Base-by-base conservation (phyloP, 2,797 vertebrate genomes). In the Pterois miles region DNA sequence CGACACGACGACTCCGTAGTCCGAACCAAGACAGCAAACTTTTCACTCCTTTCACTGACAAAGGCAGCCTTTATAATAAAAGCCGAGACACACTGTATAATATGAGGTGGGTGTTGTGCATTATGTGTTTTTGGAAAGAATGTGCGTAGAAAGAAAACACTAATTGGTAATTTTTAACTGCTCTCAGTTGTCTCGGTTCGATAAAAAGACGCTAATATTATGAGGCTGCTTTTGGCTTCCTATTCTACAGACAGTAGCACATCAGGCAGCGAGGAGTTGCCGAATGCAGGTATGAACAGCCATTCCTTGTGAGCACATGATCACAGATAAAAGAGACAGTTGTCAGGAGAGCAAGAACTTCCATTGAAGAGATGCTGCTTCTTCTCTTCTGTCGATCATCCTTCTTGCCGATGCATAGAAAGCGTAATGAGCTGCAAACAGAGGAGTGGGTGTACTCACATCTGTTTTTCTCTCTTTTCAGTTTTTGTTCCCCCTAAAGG, bases 371-470 rank as follows among this genome's bases (percentile, higher is more conserved):
- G 54, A 75, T 16, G 38, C 59, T 33, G 63, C 75, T 60, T 74
- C 71, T 36, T 60, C 70, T 78, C 48, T 66, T 78, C 68, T 48
- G 66, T 34, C 27, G 48, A 81, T 85, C 59, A 50, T 64, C 79
- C 63, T 52, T 71, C 78, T 56, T 71, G 38, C 81, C 56, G 25
- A 72, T 68, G 73, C 66, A 65, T 48, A 77, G 71, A 65, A 67
- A 83, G 60, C 23, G 13, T 76, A 88, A 91, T 81, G 73, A 88
- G 84, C 78, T 78, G 80, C 79, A 90, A 79, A 85, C 77, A 84
- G 74, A 75, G 40, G 78, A 74, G 84, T 89, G 88, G 87, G 87
- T 31, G 85, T 91, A 52, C 34, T 72, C 64, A 65, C 83, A 89
- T 89, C 81, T 82, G 83, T 83, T 89, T 88, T 63, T 70, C 56